Evolutionary conservation across 1,140 invertebrate genomes (phyloP).

Genomic region (Lineus longissimus): DNA sequence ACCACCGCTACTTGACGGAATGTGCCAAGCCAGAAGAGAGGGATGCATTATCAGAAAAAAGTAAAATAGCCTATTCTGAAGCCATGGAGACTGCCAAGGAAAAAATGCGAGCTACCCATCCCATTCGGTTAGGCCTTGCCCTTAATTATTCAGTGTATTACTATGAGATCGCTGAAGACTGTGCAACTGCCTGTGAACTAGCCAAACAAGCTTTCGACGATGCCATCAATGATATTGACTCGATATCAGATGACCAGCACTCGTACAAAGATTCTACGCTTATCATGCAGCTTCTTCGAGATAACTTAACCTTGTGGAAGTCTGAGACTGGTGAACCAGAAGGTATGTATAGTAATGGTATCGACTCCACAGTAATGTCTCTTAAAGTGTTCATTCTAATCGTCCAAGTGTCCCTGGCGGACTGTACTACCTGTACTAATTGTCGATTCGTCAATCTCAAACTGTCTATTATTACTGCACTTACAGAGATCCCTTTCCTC

Average conservation of each 20-base stretch:
- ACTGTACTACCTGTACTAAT: too few relatives aligned
- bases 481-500: too few relatives aligned
- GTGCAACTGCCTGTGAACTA: slow-evolving; percentile 95
- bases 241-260: slow-evolving; percentile 76
- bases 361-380: too few relatives aligned
- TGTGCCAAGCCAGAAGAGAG: slow-evolving; percentile 86
- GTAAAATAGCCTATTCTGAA: slow-evolving; percentile 94
- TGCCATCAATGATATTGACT: slow-evolving; percentile 70
- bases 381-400: too few relatives aligned
- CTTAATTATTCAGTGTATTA: slow-evolving; percentile 99
- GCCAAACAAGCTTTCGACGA: slow-evolving; percentile 79
- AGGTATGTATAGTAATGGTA: too few relatives aligned
- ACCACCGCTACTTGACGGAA: slow-evolving; percentile 93
- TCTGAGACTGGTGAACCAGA: slow-evolving; percentile 60
- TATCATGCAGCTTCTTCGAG: slow-evolving; percentile 94
- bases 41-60: slow-evolving; percentile 90
- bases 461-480: too few relatives aligned
- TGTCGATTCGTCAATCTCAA: too few relatives aligned
- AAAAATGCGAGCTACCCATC: slow-evolving; percentile 96
- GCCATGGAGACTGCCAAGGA: slow-evolving; percentile 98
- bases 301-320: slow-evolving; percentile 70
- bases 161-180: slow-evolving; percentile 97
- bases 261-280: slow-evolving; percentile 92
- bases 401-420: too few relatives aligned
- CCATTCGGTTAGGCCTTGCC: slow-evolving; percentile 92